Evolutionary conservation across 2,113 vertebrate genomes (phyloP).

Genomic region (Apistogramma diplotaenia): DNA sequence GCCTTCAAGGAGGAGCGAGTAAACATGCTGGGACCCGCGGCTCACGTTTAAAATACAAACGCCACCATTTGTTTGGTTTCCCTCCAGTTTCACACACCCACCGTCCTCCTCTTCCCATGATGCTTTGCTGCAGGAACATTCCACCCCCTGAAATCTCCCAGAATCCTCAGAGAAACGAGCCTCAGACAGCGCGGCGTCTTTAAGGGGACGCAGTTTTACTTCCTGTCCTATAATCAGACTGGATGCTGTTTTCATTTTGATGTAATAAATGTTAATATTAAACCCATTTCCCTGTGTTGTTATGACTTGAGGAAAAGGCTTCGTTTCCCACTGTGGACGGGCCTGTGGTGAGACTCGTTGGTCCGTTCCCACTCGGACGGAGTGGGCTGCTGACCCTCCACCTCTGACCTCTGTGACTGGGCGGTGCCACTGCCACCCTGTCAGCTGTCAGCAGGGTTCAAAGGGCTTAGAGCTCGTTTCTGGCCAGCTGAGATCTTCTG

Average conservation of each 20-base stretch:
- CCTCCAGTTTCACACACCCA: not conserved
- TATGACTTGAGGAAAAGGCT: too few relatives aligned
- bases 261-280: not conserved
- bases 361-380: too few relatives aligned
- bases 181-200: too few relatives aligned
- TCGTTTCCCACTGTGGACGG: too few relatives aligned
- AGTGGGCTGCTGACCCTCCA: too few relatives aligned
- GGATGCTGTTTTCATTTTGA: not conserved
- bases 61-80: not conserved
- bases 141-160: not conserved
- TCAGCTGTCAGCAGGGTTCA: too few relatives aligned
- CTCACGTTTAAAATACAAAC: not conserved
- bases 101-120: not conserved
- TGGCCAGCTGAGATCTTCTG: too few relatives aligned
- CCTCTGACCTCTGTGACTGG: too few relatives aligned
- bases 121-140: constrained; percentile 41
- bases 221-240: not conserved
- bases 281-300: too few relatives aligned
- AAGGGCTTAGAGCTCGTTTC: too few relatives aligned
- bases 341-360: too few relatives aligned
- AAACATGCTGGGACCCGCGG: not conserved
- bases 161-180: not conserved
- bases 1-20: not conserved
- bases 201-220: not conserved
- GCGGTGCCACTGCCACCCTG: too few relatives aligned